These are phyloP conservation scores for Eumacrocentrus americanus DNA, from an alignment of 2,888 invertebrate species.

Conservation along the genomic window DNA sequence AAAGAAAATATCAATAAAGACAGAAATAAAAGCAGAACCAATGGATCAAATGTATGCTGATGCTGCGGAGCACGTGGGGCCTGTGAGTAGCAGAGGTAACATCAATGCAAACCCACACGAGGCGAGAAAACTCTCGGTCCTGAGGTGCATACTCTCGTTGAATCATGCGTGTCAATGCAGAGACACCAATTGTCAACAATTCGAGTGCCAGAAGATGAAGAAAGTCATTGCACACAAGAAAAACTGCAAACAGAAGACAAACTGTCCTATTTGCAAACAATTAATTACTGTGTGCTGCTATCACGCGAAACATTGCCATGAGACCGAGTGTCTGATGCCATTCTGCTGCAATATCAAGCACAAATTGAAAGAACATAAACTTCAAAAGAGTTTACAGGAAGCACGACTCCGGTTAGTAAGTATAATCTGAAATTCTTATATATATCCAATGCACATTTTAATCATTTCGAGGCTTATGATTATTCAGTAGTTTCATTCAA, in stretches of 20 bases:
- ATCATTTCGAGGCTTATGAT: background rate
- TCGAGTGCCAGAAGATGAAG: conserved; percentile 99
- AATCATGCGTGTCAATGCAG: conserved; percentile 97
- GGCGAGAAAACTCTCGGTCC: conserved; percentile 87
- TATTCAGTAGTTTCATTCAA: background rate
- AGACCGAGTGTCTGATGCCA: conserved; percentile 96
- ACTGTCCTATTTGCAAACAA: conserved; percentile 99
- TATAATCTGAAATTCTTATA: background rate
- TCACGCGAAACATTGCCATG: conserved; percentile 98
- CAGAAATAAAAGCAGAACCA: conserved; percentile 69
- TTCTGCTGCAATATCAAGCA: conserved; percentile 99
- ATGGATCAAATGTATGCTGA: conserved; percentile 62
- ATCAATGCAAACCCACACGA: conserved; percentile 83
- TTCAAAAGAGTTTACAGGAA: conserved; percentile 93
- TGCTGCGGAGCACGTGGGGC: conserved; percentile 64
- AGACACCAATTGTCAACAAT: conserved; percentile 97
- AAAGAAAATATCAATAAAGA: conserved; percentile 66
- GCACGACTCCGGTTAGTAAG: conserved; percentile 75
- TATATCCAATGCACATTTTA: background rate
- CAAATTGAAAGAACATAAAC: conserved; percentile 95
- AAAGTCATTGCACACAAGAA: conserved; percentile 96
- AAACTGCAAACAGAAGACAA: conserved; percentile 93
- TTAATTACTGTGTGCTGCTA: conserved; percentile 98
- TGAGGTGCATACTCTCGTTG: conserved; percentile 90
- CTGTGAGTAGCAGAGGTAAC: conserved; percentile 65